A percentile compares a stretch with the other conserved stretches of the same genome.
Evolutionary conservation across 92 coral and sea anemone genomes (phyloP).

Genomic region (Phenganax stokvisi): DNA sequence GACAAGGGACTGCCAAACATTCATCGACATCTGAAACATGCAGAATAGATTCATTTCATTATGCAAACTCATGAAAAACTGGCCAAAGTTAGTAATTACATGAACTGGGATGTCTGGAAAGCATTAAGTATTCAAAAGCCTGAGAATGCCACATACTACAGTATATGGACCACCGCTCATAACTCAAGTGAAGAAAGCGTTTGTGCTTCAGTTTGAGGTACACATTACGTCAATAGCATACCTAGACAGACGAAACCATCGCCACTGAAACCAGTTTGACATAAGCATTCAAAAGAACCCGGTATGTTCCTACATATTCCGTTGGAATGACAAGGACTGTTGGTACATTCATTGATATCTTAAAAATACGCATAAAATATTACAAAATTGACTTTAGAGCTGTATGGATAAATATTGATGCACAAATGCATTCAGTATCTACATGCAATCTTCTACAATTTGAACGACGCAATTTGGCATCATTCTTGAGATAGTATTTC

Average conservation of each 20-base stretch:
- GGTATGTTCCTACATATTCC: constrained; percentile 48
- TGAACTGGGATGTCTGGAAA: no score
- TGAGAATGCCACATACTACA: no score
- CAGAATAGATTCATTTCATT: neutral
- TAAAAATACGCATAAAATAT: neutral
- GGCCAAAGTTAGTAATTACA: no score
- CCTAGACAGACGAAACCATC: constrained; percentile 32
- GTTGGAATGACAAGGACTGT: constrained; percentile 34
- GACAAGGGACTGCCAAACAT: constrained; percentile 52
- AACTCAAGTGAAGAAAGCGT: no score
- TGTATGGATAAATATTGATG: no score
- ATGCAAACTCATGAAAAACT: no score
- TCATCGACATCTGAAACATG: constrained; percentile 53
- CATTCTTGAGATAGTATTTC: no score
- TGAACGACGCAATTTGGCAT: no score
- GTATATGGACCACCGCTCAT: no score
- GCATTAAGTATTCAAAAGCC: no score
- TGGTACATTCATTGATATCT: constrained; percentile 56
- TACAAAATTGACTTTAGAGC: neutral
- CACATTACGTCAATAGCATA: neutral
- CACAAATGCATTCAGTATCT: no score
- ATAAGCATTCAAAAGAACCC: constrained; percentile 50
- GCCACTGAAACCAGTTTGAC: constrained; percentile 17
- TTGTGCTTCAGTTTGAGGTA: neutral
- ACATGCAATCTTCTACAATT: no score